A percentile compares a stretch with the other conserved stretches of the same genome.
phyloP scores from a whole-genome alignment of 1,140 invertebrate species.

The Daktulosphaira vitifoliae region DNA sequence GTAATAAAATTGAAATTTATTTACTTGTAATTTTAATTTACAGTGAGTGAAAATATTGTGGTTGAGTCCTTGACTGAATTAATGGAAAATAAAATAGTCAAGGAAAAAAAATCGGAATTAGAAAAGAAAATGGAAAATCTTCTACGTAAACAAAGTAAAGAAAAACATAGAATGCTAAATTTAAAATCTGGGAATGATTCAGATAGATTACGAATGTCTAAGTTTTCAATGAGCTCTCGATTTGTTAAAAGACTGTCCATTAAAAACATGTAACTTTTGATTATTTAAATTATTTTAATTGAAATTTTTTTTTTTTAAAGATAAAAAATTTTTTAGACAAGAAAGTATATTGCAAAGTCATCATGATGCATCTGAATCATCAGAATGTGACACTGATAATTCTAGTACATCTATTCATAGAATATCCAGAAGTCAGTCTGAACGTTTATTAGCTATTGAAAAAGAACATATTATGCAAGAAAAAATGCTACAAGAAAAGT shows the following conservation, averaged over 20 bases:
- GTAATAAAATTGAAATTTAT: no score
- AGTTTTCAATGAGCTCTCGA: constrained; percentile 63
- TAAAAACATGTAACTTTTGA: constrained; percentile 67
- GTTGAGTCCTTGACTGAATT: constrained; percentile 72
- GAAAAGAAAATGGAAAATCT: constrained; percentile 80
- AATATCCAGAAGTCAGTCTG: constrained; percentile 55
- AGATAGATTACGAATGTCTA: constrained; percentile 51
- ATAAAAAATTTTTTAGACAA: constrained; percentile 4
- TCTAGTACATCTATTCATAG: constrained; percentile 44
- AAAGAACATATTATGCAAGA: constrained; percentile 66
- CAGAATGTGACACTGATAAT: constrained; percentile 44
- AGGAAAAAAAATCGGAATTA: constrained; percentile 70
- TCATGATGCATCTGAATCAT: constrained; percentile 41
- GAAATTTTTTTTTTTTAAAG: no score
- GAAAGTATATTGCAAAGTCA: constrained; percentile 7
- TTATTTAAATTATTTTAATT: no score
- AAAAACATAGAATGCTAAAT: constrained; percentile 38
- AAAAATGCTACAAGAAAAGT: constrained; percentile 70
- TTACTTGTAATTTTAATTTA: constrained; percentile 2
- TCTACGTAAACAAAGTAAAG: constrained; percentile 78
- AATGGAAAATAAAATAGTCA: constrained; percentile 68
- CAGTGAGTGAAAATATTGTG: constrained; percentile 51
- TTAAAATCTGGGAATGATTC: constrained; percentile 46
- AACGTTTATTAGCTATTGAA: constrained; percentile 55
- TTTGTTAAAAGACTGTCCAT: constrained; percentile 69